Percentiles rank a stretch among this genome's conserved stretches.
These are phyloP conservation scores for Chaitophorus viminalis DNA, from an alignment of 2,888 invertebrate genomes.

Conservation along the genomic window DNA sequence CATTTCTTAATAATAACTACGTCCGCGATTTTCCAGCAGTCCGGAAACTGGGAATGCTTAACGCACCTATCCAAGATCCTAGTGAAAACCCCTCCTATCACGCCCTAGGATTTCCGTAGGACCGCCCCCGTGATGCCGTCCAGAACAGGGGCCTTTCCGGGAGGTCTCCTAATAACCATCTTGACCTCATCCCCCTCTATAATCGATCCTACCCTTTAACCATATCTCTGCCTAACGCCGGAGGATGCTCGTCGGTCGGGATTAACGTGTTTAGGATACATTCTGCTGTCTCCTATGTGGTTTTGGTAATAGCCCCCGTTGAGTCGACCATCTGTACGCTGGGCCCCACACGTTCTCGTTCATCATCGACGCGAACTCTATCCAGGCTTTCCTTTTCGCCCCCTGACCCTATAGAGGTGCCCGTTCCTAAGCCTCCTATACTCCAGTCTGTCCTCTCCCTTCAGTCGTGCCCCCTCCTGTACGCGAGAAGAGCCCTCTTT, in stretches of 20 bases:
- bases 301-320: not conserved
- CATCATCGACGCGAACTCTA: not conserved
- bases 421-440: not conserved
- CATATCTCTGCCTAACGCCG: too few species aligned
- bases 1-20: constrained; percentile 15
- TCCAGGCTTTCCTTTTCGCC: not conserved
- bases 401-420: not conserved
- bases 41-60: not conserved
- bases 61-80: not conserved
- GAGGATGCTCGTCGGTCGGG: too few species aligned
- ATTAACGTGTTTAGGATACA: too few species aligned
- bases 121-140: too few species aligned
- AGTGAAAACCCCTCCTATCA: not conserved
- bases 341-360: not conserved
- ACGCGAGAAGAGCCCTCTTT: not conserved
- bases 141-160: too few species aligned
- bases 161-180: too few species aligned
- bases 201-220: too few species aligned
- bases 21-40: constrained; percentile 1
- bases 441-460: not conserved
- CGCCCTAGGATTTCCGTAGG: not conserved
- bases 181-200: too few species aligned
- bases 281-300: not conserved
- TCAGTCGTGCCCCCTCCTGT: not conserved
- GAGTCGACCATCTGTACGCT: not conserved